Conservation (phyloP, 2,888 invertebrate genomes). For the Rotaria magnacalcarata region DNA sequence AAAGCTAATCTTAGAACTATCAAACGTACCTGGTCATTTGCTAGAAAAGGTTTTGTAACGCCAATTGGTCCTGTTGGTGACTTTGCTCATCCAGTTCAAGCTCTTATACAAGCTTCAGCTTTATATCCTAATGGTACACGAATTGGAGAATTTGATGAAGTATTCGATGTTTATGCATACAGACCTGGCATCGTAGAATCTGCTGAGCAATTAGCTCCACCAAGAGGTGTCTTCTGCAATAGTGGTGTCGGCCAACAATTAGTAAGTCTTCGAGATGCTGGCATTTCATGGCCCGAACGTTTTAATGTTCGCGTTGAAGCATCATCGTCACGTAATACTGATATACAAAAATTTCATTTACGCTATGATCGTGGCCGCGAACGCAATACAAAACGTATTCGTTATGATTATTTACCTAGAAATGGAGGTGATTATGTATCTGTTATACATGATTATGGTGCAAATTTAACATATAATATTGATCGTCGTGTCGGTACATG, state of each 20-base stretch:
- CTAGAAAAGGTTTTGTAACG: neutral
- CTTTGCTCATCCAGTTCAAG: neutral
- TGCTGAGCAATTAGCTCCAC: neutral
- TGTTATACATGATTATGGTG: neutral
- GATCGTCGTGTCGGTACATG: neutral
- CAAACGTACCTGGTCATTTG: neutral
- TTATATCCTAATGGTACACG: neutral
- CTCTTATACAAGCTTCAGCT: neutral
- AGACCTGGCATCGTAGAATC: neutral
- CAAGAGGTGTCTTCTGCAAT: neutral
- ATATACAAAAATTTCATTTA: neutral
- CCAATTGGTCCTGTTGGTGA: neutral
- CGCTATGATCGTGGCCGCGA: neutral
- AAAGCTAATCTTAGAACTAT: neutral
- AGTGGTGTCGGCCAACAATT: neutral
- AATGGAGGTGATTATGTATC: neutral
- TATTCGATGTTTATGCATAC: neutral
- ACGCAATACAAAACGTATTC: neutral
- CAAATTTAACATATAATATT: conserved; percentile 10
- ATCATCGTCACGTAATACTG: neutral
- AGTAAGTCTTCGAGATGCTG: neutral
- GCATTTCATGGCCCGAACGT: neutral
- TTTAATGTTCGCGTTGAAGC: conserved; percentile 6
- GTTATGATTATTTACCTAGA: neutral
- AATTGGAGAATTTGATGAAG: neutral